phyloP scores from a whole-genome alignment of 2,113 vertebrate species.

The Onychorhynchus coronatus region DNA sequence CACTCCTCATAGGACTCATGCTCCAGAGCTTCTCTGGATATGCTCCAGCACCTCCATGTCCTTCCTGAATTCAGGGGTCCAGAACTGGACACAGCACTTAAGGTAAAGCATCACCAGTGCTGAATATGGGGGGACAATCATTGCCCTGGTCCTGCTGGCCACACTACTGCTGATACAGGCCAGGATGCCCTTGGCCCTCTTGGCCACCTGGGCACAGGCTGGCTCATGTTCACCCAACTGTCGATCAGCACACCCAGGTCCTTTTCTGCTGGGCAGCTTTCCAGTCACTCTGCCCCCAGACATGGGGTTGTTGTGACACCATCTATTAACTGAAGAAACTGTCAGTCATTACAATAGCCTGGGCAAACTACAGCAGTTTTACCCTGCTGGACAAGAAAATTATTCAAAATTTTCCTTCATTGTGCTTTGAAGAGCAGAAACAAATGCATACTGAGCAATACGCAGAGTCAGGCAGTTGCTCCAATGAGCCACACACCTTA shows the following conservation, averaged over 20 bases:
- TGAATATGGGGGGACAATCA: accelerated
- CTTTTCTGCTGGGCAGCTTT: not conserved
- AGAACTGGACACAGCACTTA: not conserved
- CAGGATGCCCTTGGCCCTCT: not conserved
- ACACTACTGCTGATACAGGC: not conserved
- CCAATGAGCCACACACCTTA: not conserved
- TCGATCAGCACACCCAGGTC: accelerated
- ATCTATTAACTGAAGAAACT: not conserved
- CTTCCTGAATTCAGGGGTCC: not conserved
- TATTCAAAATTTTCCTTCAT: not conserved
- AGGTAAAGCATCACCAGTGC: not conserved
- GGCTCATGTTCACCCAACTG: not conserved
- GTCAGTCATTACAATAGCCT: not conserved
- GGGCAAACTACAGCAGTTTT: not conserved
- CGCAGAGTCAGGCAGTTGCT: not conserved
- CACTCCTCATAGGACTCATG: not conserved
- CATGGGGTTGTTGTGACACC: not conserved
- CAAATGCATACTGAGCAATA: not conserved
- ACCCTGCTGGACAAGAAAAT: not conserved
- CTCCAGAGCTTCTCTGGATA: not conserved
- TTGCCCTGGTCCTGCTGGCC: not conserved
- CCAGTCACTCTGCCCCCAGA: not conserved
- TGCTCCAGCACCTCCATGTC: not conserved
- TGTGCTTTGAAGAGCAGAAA: not conserved
- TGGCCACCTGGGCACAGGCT: not conserved